Evolutionary conservation across 2,797 vertebrate genomes (phyloP), one percentile per base, ranked within the genome.

Genomic region (Rhadinocentrus ornatus): DNA sequence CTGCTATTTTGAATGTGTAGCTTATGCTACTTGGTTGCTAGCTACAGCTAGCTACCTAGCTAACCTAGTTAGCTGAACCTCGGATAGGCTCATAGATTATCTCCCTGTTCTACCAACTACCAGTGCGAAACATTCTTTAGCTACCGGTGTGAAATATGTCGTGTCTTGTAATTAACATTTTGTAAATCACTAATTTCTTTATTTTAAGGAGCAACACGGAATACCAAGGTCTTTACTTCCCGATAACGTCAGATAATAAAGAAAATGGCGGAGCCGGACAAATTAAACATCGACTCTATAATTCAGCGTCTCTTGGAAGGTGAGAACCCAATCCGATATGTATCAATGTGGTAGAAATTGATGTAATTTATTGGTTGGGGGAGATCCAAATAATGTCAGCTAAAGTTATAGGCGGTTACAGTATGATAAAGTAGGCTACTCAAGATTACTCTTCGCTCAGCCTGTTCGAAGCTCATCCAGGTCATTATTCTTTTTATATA

Each of bases 221-320:
- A 90, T 82, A 78, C 77, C 82, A 77, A 91, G 86, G 83, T 88
- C 90, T 88, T 71, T 80, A 77, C 86, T 87, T 84, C 88, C 82
- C 78, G 91, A 92, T 89, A 89, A 90, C 89, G 89, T 85, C 89
- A 89, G 83, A 90, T 92, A 86, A 90, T 81, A 87, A 83, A 88
- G 93, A 95, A 95, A 95, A 95, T 95, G 95, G 95, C 94, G 93
- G 95, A 95, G 90, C 93, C 94, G 89, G 95, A 95, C 93, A 95
- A 95, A 94, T 92, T 95, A 94, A 95, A 95, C 93, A 95, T 95
- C 89, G 95, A 95, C 93, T 95, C 94, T 76, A 95, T 95, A 92
- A 95, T 95, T 93, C 94, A 95, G 82, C 94, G 94, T 88, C 94
- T 95, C 62, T 70, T 95, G 92, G 94, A 95, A 95, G 94, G 94